These are phyloP conservation scores for Lasioglossum calceatum DNA, from an alignment of 2,888 invertebrate species.

Conservation along the genomic window DNA sequence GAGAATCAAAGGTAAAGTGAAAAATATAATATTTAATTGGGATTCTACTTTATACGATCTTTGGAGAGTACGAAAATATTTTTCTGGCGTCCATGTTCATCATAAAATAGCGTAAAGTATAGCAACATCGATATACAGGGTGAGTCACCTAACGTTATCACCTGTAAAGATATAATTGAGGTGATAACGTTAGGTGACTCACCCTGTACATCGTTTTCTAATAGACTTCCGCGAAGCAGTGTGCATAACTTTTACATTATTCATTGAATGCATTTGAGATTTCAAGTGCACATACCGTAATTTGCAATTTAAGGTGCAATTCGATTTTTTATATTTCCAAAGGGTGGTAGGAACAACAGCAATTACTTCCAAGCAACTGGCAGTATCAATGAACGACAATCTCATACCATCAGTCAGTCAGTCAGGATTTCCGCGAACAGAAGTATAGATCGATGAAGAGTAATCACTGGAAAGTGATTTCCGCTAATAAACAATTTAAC, in stretches of 20 bases:
- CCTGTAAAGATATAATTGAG: too few species aligned
- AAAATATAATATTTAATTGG: neutral
- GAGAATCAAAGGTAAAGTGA: neutral
- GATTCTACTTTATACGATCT: too few species aligned
- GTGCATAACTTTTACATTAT: neutral
- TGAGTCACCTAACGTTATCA: too few species aligned
- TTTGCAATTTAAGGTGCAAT: neutral
- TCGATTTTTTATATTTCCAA: neutral
- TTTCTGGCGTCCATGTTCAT: too few species aligned
- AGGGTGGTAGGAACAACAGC: neutral
- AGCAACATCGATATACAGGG: neutral
- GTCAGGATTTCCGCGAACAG: neutral
- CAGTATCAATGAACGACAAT: neutral
- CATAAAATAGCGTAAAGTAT: neutral
- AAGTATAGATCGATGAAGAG: neutral
- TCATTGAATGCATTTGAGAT: neutral
- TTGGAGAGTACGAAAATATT: too few species aligned
- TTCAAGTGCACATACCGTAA: neutral
- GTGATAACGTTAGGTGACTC: too few species aligned
- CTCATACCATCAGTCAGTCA: neutral
- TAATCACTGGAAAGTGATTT: neutral
- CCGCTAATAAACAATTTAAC: constrained; percentile 1
- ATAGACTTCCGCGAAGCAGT: too few species aligned
- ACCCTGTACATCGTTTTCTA: neutral
- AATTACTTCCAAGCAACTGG: neutral